These are phyloP conservation scores for Linurgus olivaceus DNA, from an alignment of 2,797 vertebrate species.

Conservation along the genomic window DNA sequence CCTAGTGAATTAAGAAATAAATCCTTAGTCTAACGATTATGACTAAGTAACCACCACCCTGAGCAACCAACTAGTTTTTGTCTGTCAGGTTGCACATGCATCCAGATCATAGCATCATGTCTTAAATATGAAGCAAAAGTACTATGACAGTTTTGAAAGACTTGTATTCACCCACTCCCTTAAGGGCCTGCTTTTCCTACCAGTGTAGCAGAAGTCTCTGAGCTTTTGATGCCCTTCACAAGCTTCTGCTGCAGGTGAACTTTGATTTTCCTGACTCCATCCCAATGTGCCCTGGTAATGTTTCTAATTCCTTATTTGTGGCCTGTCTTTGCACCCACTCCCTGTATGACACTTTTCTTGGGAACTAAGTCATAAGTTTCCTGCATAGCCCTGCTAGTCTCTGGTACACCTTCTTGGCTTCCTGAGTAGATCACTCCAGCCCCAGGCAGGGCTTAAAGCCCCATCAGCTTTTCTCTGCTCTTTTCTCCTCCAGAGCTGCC, in stretches of 20 bases:
- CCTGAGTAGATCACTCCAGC: neutral
- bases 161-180: neutral
- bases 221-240: neutral
- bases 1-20: neutral
- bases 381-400: fast-evolving
- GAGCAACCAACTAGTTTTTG: neutral
- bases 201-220: neutral
- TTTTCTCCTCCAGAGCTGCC: neutral
- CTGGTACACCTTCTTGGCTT: neutral
- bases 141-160: neutral
- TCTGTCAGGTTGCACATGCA: fast-evolving
- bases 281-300: fast-evolving
- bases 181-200: neutral
- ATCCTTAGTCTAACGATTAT: neutral
- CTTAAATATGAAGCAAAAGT: neutral
- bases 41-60: neutral
- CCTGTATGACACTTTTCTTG: neutral
- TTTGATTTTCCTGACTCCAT: neutral
- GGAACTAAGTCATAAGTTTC: neutral
- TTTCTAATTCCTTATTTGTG: neutral
- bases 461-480: neutral
- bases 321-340: neutral
- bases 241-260: neutral
- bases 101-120: neutral
- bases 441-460: neutral